phyloP scores from a whole-genome alignment of 2,113 vertebrate species.

The Gasterosteus nipponicus region DNA sequence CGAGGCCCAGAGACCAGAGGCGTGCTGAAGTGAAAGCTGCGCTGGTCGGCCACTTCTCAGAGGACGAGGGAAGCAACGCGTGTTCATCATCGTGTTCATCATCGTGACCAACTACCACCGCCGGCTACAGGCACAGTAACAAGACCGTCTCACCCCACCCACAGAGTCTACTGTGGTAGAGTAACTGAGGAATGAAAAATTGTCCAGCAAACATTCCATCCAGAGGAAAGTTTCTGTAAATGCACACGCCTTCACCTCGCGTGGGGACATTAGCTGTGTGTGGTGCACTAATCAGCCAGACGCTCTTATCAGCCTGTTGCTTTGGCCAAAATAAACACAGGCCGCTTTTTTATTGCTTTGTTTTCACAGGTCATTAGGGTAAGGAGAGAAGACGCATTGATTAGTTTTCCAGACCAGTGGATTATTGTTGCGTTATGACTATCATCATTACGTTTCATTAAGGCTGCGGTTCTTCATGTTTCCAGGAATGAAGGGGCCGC shows the following conservation, averaged over 20 bases:
- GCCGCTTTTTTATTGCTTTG: conserved; percentile 77
- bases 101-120: conserved; percentile 33
- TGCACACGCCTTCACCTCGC: conserved; percentile 36
- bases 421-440: conserved; percentile 79
- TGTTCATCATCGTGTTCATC: conserved; percentile 32
- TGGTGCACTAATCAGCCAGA: conserved; percentile 71
- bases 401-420: conserved; percentile 77
- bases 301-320: conserved; percentile 78
- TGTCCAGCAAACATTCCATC: not conserved
- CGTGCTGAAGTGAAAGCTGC: conserved; percentile 35
- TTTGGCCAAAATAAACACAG: conserved; percentile 83
- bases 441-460: conserved; percentile 81
- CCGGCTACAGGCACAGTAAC: conserved; percentile 24
- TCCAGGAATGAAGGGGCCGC: no score
- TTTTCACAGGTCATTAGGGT: conserved; percentile 82
- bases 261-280: conserved; percentile 47
- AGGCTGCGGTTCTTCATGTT: conserved; percentile 70
- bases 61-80: conserved; percentile 44
- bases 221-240: conserved; percentile 24
- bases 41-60: conserved; percentile 51
- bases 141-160: conserved; percentile 29
- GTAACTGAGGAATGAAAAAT: not conserved
- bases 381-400: conserved; percentile 76
- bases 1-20: conserved; percentile 49
- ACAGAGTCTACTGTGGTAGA: not conserved